These are phyloP conservation scores for Pogonognathellus flavescens DNA, from an alignment of 1,140 invertebrate genomes.

Conservation along the genomic window DNA sequence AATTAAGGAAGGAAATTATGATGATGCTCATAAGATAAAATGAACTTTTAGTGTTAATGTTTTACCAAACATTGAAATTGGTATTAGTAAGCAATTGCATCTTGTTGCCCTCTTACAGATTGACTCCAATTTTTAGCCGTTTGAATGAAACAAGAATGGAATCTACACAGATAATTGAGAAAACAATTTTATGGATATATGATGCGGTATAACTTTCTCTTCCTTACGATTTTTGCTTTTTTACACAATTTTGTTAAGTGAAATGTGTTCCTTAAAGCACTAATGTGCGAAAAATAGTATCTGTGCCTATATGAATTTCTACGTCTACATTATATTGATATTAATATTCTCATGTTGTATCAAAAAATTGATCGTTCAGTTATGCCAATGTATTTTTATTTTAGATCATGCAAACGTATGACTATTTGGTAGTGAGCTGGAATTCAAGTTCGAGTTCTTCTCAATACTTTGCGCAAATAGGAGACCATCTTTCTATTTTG, in stretches of 20 bases:
- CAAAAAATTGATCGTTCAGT: no score
- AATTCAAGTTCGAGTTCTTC: slow-evolving; percentile 15
- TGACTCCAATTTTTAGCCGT: slow-evolving; percentile 27
- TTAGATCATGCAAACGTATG: slow-evolving; percentile 47
- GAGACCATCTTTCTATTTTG: neutral
- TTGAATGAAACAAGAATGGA: slow-evolving; percentile 35
- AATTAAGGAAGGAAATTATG: no score
- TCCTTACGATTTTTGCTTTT: no score
- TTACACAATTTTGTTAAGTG: no score
- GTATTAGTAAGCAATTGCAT: neutral
- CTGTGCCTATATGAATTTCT: no score
- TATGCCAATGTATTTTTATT: no score
- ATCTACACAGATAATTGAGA: slow-evolving; percentile 57
- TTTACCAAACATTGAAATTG: neutral
- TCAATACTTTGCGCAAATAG: neutral
- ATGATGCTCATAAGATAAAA: no score
- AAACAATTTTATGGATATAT: slow-evolving; percentile 57
- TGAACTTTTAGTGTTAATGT: no score
- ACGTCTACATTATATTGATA: no score
- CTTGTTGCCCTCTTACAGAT: neutral
- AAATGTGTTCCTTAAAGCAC: no score
- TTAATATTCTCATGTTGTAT: no score
- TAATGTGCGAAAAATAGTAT: no score
- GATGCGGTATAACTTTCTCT: slow-evolving; percentile 58
- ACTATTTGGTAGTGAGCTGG: neutral